Evolutionary conservation across 2,888 invertebrate genomes (phyloP).

Genomic region (Metacarcinus magister): DNA sequence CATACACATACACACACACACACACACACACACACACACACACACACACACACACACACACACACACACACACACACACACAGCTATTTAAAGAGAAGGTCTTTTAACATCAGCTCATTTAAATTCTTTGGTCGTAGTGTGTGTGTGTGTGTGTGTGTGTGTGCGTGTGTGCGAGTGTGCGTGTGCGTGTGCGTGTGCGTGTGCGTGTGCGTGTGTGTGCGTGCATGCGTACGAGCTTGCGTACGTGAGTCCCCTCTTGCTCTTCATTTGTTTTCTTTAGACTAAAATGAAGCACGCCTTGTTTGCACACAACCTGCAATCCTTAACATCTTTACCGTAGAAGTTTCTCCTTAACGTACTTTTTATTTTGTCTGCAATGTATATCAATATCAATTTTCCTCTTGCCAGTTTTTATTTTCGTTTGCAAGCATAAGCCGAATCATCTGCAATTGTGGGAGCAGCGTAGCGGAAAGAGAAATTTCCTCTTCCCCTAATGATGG

Average conservation of each 20-base stretch:
- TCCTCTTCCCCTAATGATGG: not conserved
- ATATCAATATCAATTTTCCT: not conserved
- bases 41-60: not conserved
- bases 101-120: not conserved
- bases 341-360: not conserved
- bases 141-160: conserved; percentile 21
- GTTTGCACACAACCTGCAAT: not conserved
- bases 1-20: not conserved
- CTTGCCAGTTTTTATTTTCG: not conserved
- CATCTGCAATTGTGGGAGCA: not conserved
- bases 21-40: not conserved
- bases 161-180: not conserved
- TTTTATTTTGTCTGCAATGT: not conserved
- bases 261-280: not conserved
- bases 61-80: not conserved
- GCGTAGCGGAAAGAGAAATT: conserved; percentile 1
- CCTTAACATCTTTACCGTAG: not conserved
- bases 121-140: not conserved
- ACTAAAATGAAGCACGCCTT: not conserved
- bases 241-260: not conserved
- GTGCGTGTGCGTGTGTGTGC: not conserved
- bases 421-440: not conserved
- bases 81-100: not conserved
- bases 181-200: not conserved
- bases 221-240: not conserved